These are phyloP conservation scores for Labeo catla DNA, from an alignment of 2,113 vertebrate species.

Conservation along the genomic window DNA sequence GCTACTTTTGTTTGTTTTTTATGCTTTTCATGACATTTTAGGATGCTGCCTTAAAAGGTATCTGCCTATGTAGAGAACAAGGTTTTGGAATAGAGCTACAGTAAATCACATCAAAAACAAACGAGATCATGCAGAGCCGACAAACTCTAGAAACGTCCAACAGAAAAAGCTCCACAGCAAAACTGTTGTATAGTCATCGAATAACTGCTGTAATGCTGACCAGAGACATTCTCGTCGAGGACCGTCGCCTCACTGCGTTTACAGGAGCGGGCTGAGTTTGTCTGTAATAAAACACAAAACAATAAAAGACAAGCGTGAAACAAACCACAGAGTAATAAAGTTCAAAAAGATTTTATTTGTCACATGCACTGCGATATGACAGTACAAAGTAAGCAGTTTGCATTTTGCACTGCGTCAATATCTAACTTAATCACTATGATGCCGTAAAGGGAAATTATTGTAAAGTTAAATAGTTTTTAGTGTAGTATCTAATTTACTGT, in stretches of 20 bases:
- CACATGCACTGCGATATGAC: not conserved
- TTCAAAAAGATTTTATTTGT: not conserved
- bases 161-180: not conserved
- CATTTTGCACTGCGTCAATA: not conserved
- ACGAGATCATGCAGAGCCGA: conserved; percentile 13
- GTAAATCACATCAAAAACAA: conserved; percentile 12
- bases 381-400: not conserved
- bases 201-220: conserved; percentile 72
- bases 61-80: not conserved
- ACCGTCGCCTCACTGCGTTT: conserved; percentile 88
- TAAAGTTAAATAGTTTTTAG: not conserved
- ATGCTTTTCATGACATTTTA: not conserved
- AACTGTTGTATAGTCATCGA: conserved; percentile 16
- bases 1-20: not conserved
- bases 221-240: conserved; percentile 91
- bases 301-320: conserved; percentile 38
- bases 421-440: not conserved
- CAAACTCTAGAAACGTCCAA: not conserved
- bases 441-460: not conserved
- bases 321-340: conserved; percentile 18
- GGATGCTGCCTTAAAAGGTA: not conserved
- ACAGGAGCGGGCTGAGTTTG: conserved; percentile 85
- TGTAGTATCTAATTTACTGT: not conserved
- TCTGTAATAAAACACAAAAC: conserved; percentile 69
- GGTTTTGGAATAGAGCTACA: not conserved